These are phyloP conservation scores for Heliconius melpomene DNA, from an alignment of 1,140 invertebrate species.

Conservation along the genomic window DNA sequence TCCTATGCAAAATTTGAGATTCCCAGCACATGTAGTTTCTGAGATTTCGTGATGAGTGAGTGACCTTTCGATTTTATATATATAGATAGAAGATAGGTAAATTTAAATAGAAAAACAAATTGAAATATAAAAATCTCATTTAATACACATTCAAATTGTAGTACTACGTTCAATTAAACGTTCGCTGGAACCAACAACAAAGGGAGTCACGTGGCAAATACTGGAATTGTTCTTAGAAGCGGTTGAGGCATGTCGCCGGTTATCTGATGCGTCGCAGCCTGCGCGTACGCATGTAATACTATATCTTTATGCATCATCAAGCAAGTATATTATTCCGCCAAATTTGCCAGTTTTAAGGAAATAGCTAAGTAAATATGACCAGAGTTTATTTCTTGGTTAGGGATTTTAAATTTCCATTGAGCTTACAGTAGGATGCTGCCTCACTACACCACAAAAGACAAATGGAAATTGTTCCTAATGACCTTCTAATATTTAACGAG, in stretches of 20 bases:
- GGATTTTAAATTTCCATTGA: too few species aligned
- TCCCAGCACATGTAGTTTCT: too few species aligned
- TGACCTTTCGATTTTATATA: too few species aligned
- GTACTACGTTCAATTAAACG: constrained; percentile 1
- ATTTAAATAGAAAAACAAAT: background rate
- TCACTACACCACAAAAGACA: too few species aligned
- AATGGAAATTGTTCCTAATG: too few species aligned
- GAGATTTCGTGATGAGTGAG: too few species aligned
- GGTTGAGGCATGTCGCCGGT: constrained; percentile 44
- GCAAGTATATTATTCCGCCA: background rate
- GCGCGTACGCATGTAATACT: constrained; percentile 30
- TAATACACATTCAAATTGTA: background rate
- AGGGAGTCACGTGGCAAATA: constrained; percentile 25
- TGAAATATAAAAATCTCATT: background rate
- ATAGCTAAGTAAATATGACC: background rate
- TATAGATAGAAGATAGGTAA: too few species aligned
- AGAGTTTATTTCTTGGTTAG: background rate
- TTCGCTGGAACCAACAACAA: constrained; percentile 9
- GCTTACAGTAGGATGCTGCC: too few species aligned
- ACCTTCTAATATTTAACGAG: too few species aligned
- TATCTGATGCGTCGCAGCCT: constrained; percentile 56
- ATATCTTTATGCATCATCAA: constrained; percentile 31
- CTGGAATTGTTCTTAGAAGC: constrained; percentile 49
- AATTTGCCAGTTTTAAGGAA: background rate
- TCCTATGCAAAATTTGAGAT: too few species aligned